Base-by-base conservation (phyloP, 2,888 invertebrate species). In the Pasiphila rectangulata region DNA sequence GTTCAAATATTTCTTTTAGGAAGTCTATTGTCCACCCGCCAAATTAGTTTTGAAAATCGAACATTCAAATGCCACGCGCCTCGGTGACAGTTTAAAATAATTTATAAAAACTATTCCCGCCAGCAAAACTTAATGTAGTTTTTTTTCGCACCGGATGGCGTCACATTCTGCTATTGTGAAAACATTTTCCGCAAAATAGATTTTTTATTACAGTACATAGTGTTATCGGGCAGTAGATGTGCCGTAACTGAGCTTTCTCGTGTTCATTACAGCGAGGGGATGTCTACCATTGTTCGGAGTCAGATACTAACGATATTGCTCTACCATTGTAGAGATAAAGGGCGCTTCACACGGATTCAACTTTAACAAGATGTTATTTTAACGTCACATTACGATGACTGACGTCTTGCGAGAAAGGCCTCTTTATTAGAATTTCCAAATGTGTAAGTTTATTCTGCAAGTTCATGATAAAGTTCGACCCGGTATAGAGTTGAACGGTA, bases 251-350 rank as follows among this genome's bases (percentile, higher is more conserved):
- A 59, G 57, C 52, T 60, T 66, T 62, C 63, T 63, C 59, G 60
- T 69, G 69, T 75, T 75, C 71, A 73, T 75, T 75, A 75, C 61
- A 65, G 68, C 63, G 66, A 68, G 70, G 74, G 71, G 63, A 64
- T 62, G 71, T 66, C 64, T 69, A 48, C 69, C 64, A 79, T 80
- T 80, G 80, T 81, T 73, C 63, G 60, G 62, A 58, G 62, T 57
- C 62, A 68, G 76, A 73, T 75, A 70, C 66, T 72, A 74, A 73
- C 71, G 75, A 75, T 79, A 80, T 75, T 74, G 73, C 75, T 64
- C 70, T 66, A 55, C 71, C 69, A 69, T 77, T 71, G 58, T 71
- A 53, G 58, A 79, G 77, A 81, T 82, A 80, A 79, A 80, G 77
- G 71, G 72, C 35, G 59, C 58, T 65, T 67, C 59, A 64, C 63